A percentile compares a stretch with the other conserved stretches of the same genome.
phyloP scores from a whole-genome alignment of 2,888 invertebrate species.

The Tenthredo scrophulariae region DNA sequence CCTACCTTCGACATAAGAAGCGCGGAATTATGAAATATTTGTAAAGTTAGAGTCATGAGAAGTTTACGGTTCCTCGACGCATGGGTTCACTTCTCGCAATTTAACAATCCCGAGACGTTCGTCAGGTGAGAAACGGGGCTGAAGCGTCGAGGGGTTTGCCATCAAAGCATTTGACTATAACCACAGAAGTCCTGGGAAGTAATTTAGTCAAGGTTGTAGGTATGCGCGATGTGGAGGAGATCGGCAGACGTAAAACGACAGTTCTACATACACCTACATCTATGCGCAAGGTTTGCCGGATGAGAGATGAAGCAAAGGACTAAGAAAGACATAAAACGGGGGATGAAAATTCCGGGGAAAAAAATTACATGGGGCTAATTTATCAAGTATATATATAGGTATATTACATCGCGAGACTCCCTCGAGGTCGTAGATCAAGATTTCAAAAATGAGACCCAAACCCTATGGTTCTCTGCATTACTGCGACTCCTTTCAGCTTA shows the following conservation, averaged over 20 bases:
- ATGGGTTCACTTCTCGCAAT: conserved; percentile 12
- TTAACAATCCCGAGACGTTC: neutral
- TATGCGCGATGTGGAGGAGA: neutral
- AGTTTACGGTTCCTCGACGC: conserved; percentile 19
- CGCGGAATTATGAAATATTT: neutral
- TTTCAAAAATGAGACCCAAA: neutral
- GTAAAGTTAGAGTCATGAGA: neutral
- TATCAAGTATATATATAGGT: neutral
- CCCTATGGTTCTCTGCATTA: no score
- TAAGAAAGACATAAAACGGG: neutral
- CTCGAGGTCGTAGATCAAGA: conserved; percentile 1
- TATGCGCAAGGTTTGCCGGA: neutral
- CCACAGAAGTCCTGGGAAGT: neutral
- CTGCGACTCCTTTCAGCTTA: neutral
- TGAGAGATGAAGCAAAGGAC: neutral
- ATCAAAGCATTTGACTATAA: conserved; percentile 30
- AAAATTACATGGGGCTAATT: neutral
- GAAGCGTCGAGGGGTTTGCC: neutral
- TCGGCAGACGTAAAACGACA: neutral
- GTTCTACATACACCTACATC: neutral
- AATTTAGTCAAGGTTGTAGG: neutral
- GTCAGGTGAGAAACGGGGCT: neutral
- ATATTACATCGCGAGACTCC: neutral
- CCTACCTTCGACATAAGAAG: neutral
- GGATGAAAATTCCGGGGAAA: neutral